These are phyloP conservation scores for Erythrocercus mccallii DNA, from an alignment of 2,113 vertebrate species.

Conservation along the genomic window DNA sequence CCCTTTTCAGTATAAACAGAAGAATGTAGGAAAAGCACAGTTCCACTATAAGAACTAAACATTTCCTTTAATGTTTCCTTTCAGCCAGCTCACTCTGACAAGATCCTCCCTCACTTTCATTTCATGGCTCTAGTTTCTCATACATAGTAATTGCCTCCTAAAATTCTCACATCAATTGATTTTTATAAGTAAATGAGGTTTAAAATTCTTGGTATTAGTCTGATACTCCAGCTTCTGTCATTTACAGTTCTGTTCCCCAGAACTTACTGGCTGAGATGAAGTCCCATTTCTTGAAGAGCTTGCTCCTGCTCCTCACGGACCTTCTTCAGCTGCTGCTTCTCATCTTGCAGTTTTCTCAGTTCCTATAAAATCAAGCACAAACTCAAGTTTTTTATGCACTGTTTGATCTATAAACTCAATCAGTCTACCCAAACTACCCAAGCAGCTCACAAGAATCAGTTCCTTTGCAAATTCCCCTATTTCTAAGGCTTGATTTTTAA, in stretches of 20 bases:
- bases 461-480: background rate
- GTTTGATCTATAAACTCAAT: background rate
- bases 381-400: background rate
- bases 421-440: background rate
- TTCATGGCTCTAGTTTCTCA: background rate
- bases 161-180: background rate
- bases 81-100: background rate
- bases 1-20: background rate
- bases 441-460: background rate
- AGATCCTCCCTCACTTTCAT: background rate
- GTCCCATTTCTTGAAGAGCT: conserved; percentile 96
- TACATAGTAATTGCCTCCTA: background rate
- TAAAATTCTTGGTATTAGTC: background rate
- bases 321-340: conserved; percentile 89
- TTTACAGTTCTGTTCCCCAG: background rate
- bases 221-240: accelerated
- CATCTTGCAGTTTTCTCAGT: conserved; percentile 82
- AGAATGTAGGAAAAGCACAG: background rate
- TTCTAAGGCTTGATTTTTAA: background rate
- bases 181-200: background rate
- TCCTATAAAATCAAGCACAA: conserved; percentile 74
- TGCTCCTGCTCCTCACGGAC: conserved; percentile 90
- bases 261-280: conserved; percentile 95
- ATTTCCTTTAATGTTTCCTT: background rate
- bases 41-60: background rate